Evolutionary conservation across 2,797 vertebrate genomes (phyloP).

Genomic region (Knipowitschia caucasica): DNA sequence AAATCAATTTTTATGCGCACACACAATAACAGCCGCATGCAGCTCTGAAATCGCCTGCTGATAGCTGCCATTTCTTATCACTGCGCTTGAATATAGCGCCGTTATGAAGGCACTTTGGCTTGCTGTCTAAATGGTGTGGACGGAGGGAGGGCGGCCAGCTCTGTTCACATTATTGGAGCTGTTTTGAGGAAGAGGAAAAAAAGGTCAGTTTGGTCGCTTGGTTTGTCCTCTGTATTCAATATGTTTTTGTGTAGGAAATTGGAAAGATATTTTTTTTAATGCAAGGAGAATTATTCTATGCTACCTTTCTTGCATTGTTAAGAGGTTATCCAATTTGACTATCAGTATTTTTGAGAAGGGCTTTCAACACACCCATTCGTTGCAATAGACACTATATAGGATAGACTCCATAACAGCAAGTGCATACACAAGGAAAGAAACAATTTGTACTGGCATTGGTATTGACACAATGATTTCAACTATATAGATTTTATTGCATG

Average conservation of each 20-base stretch:
- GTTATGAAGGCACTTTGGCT: slow-evolving; percentile 56
- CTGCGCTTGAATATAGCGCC: slow-evolving; percentile 40
- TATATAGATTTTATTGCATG: too few species aligned
- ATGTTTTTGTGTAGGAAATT: neutral
- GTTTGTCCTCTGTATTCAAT: neutral
- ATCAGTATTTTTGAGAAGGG: too few species aligned
- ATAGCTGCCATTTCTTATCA: slow-evolving; percentile 72
- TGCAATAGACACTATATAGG: too few species aligned
- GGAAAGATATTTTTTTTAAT: neutral
- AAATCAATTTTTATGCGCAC: slow-evolving; percentile 55
- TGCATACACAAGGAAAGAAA: too few species aligned
- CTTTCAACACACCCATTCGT: too few species aligned
- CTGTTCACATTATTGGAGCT: slow-evolving; percentile 56
- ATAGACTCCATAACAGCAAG: too few species aligned
- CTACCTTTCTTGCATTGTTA: neutral
- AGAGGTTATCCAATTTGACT: too few species aligned
- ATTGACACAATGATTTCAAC: too few species aligned
- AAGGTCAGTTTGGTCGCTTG: neutral
- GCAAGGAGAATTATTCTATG: neutral
- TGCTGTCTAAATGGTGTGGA: slow-evolving; percentile 47
- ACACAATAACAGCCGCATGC: slow-evolving; percentile 53
- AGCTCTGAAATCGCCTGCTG: slow-evolving; percentile 53
- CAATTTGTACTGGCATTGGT: too few species aligned
- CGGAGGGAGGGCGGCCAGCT: slow-evolving; percentile 31
- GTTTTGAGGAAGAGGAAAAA: slow-evolving; percentile 13